Evolutionary conservation across 2,797 vertebrate species (phyloP).

Genomic region (Synanceia verrucosa): DNA sequence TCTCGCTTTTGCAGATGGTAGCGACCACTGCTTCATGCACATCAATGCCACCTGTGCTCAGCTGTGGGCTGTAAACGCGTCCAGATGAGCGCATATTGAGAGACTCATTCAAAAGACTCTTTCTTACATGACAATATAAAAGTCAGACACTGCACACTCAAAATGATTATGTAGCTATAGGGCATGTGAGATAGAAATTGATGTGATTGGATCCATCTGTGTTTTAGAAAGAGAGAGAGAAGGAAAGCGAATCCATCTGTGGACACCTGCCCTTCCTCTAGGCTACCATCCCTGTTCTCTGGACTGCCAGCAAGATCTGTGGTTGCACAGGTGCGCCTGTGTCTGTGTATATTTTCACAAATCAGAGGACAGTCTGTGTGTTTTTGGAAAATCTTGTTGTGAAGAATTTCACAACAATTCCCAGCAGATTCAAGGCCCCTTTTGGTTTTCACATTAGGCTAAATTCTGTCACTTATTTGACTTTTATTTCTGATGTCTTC

Average conservation of each 20-base stretch:
- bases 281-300: slow-evolving; percentile 58
- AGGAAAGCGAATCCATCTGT: slow-evolving; percentile 71
- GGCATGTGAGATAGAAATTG: slow-evolving; percentile 74
- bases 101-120: slow-evolving; percentile 42
- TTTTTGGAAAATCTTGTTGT: slow-evolving; percentile 12
- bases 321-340: slow-evolving; percentile 61
- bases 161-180: slow-evolving; percentile 55
- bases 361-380: slow-evolving; percentile 9
- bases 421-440: not conserved
- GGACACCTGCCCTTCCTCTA: slow-evolving; percentile 78
- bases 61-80: slow-evolving; percentile 19
- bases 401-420: slow-evolving; percentile 14
- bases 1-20: not conserved
- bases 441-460: not conserved
- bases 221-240: slow-evolving; percentile 39
- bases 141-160: slow-evolving; percentile 34
- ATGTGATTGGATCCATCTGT: slow-evolving; percentile 80
- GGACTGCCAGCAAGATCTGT: slow-evolving; percentile 72
- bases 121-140: slow-evolving; percentile 57
- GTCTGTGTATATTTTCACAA: slow-evolving; percentile 35
- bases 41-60: slow-evolving; percentile 24
- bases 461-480: not conserved
- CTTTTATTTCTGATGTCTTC: not conserved
- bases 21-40: slow-evolving; percentile 1
- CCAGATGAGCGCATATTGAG: slow-evolving; percentile 23